Conservation (phyloP, 2,113 vertebrate genomes). For the Dicrurus megarhynchus region DNA sequence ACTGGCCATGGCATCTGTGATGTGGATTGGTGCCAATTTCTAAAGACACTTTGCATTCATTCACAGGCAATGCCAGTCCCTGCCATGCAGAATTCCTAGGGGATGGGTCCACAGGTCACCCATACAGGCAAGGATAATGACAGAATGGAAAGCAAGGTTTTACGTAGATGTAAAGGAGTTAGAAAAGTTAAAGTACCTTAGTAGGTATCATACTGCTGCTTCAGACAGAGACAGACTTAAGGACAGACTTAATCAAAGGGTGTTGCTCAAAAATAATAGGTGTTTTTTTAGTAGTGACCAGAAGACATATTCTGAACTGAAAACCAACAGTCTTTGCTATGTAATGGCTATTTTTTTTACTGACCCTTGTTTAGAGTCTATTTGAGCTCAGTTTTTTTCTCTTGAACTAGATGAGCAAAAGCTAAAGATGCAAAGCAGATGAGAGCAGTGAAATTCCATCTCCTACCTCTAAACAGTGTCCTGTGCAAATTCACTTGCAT, state of each 20-base stretch:
- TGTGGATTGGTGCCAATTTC: neutral
- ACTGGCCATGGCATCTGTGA: neutral
- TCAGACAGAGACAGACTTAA: neutral
- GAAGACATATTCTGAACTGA: neutral
- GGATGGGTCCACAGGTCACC: neutral
- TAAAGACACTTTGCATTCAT: neutral
- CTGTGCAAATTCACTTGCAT: neutral
- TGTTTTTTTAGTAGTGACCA: neutral
- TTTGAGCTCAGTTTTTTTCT: neutral
- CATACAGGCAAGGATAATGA: neutral
- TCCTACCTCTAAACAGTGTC: neutral
- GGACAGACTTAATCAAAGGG: neutral
- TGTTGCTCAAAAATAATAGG: neutral
- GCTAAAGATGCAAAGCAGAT: neutral
- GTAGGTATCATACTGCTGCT: neutral
- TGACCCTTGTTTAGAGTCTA: neutral
- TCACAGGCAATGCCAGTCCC: neutral
- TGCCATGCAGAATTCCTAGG: neutral
- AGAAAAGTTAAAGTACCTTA: neutral
- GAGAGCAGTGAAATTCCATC: neutral
- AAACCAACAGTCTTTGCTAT: neutral
- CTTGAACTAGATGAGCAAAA: neutral
- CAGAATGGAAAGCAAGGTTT: neutral
- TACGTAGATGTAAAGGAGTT: neutral
- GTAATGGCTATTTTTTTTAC: neutral